These are phyloP conservation scores for Coregonus ussuriensis DNA, from an alignment of 2,797 vertebrate species.

Conservation along the genomic window DNA sequence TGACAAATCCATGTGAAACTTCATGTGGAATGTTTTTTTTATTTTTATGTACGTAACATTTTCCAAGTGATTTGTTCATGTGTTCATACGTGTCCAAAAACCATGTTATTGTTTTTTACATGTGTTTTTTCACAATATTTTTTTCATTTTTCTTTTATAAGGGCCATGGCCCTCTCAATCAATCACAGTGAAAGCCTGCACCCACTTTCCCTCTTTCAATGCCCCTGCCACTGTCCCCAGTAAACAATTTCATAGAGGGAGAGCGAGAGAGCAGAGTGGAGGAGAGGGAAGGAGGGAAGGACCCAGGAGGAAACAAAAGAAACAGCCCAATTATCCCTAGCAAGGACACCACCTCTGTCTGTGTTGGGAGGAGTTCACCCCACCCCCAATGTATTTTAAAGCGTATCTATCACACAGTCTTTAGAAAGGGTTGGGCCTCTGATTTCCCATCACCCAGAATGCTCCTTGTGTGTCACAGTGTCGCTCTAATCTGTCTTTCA, in stretches of 20 bases:
- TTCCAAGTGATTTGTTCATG: too few relatives aligned
- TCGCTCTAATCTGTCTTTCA: not conserved
- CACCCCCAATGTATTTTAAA: not conserved
- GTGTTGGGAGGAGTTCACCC: not conserved
- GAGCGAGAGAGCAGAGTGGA: slow-evolving; percentile 20
- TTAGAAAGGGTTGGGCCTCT: slow-evolving; percentile 11
- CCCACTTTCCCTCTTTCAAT: slow-evolving; percentile 23
- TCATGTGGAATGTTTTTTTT: too few relatives aligned
- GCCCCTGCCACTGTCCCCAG: slow-evolving; percentile 36
- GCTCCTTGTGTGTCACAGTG: not conserved
- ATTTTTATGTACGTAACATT: too few relatives aligned
- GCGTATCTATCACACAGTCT: slow-evolving; percentile 5
- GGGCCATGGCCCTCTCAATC: slow-evolving; percentile 61
- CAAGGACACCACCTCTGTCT: slow-evolving; percentile 41
- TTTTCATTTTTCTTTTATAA: slow-evolving; percentile 29
- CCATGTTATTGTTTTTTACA: slow-evolving; percentile 32
- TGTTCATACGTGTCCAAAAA: slow-evolving; percentile 26
- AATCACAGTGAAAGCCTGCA: slow-evolving; percentile 58
- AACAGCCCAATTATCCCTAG: slow-evolving; percentile 50
- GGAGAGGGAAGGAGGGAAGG: slow-evolving; percentile 19
- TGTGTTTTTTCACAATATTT: slow-evolving; percentile 50
- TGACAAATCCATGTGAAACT: too few relatives aligned
- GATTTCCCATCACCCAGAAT: slow-evolving; percentile 37
- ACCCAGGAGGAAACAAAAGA: slow-evolving; percentile 47
- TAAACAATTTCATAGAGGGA: slow-evolving; percentile 53